Evolutionary conservation across 2,113 vertebrate genomes (phyloP), one percentile per base, ranked within the genome.

Genomic region (Mystacornis crossleyi): DNA sequence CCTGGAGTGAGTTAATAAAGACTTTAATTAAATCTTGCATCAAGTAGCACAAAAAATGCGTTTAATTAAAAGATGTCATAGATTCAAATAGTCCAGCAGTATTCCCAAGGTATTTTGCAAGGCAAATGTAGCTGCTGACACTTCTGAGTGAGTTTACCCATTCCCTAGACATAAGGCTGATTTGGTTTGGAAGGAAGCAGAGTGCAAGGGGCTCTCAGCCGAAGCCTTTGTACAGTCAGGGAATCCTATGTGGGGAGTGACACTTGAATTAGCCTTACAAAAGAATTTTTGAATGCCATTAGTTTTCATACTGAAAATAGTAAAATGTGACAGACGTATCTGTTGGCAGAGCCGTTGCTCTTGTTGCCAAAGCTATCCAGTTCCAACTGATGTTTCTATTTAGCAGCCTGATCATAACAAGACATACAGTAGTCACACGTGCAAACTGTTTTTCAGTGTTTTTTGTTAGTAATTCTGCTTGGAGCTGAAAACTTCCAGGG

Each of bases 11-110:
- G 47, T 96, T 92, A 94, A 85, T 92, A 70, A 82, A 91, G 75
- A 51, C 53, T 87, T 96, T 92, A 95, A 90, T 96, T 97, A 91
- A 93, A 92, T 81, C 65, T 81, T 92, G 66, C 86, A 79, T 88
- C 62, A 80, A 21, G 78, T 79, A 66, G 40, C 86, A 90, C 74
- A 70, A 90, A 92, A 96, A 95, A 85, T 20, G 45, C 15, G 34
- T 61, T 93, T 95, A 93, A 90, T 95, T 97, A 96, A 92, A 92
- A 92, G 89, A 58, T 77, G 71, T 48, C 66, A 94, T 83, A 75
- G 48, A 94, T 95, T 93, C 84, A 78, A 89, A 24, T 85, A 94
- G 85, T 87, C 43, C 57, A 89, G 47, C 67, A 83, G 58, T 94
- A 91, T 89, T 96, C 96, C 88, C 93, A 6, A 64, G 93, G 45